A percentile compares a stretch with the other conserved stretches of the same genome.
Evolutionary conservation across 2,797 vertebrate species (phyloP).

Genomic region (Etheostoma nigrum): DNA sequence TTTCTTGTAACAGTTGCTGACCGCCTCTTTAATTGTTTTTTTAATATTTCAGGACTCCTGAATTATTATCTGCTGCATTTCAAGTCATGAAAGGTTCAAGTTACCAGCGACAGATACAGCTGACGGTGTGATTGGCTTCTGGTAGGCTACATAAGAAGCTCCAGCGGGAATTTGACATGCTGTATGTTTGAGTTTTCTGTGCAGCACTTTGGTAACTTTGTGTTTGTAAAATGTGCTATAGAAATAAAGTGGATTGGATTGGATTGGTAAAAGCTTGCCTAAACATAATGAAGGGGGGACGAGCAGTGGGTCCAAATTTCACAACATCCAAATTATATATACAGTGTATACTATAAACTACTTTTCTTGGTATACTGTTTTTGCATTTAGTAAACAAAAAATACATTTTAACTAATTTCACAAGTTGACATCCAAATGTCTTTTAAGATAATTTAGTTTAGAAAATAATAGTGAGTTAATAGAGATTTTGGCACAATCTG

Average conservation of each 20-base stretch:
- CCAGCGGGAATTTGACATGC: background rate
- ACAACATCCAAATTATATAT: background rate
- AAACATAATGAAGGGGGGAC: background rate
- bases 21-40: background rate
- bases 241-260: too few species aligned
- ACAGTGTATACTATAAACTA: background rate
- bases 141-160: background rate
- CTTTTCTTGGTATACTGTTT: background rate
- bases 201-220: too few species aligned
- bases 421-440: background rate
- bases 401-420: too few species aligned
- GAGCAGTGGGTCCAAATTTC: background rate
- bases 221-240: too few species aligned
- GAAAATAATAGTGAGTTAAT: too few species aligned
- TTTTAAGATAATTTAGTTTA: background rate
- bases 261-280: background rate
- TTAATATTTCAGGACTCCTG: background rate
- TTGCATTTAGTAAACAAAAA: background rate
- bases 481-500: background rate
- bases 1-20: background rate
- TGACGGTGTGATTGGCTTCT: background rate
- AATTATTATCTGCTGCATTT: background rate
- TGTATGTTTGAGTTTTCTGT: too few species aligned
- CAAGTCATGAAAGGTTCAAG: background rate
- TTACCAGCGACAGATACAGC: background rate